A percentile compares a stretch with the other conserved stretches of the same genome.
These are phyloP conservation scores for Bryconaethiops microstoma DNA, from an alignment of 2,797 vertebrate genomes.

Conservation along the genomic window DNA sequence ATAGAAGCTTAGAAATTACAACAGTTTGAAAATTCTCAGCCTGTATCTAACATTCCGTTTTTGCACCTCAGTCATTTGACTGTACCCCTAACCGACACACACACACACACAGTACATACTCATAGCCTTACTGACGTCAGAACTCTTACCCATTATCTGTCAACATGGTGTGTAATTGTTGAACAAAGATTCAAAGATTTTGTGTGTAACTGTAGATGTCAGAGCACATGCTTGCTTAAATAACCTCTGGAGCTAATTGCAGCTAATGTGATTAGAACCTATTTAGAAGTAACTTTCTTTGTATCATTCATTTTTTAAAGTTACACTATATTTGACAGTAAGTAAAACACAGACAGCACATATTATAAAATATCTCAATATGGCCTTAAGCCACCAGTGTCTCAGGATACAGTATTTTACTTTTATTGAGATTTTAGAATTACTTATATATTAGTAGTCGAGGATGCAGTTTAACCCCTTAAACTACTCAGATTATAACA, in stretches of 20 bases:
- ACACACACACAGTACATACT: too few relatives aligned
- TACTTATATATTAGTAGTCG: too few relatives aligned
- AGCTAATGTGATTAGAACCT: conserved; percentile 49
- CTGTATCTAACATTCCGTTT: neutral
- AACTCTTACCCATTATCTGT: conserved; percentile 77
- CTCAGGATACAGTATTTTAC: too few relatives aligned
- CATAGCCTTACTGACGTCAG: conserved; percentile 72
- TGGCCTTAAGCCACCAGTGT: too few relatives aligned
- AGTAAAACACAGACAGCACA: too few relatives aligned
- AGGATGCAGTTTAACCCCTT: too few relatives aligned
- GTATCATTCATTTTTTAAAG: neutral
- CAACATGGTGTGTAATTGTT: conserved; percentile 80
- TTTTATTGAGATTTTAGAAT: too few relatives aligned
- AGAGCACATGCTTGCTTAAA: neutral
- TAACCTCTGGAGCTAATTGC: conserved; percentile 61
- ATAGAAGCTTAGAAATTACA: neutral
- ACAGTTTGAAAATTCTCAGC: neutral
- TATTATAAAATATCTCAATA: too few relatives aligned
- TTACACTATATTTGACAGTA: too few relatives aligned
- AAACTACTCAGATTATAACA: too few relatives aligned
- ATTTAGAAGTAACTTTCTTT: neutral
- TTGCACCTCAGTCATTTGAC: neutral
- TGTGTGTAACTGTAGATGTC: conserved; percentile 35
- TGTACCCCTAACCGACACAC: too few relatives aligned
- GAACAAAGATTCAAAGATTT: conserved; percentile 70